These are phyloP conservation scores for Ctena decussata DNA, from an alignment of 2,888 invertebrate species.

Conservation along the genomic window DNA sequence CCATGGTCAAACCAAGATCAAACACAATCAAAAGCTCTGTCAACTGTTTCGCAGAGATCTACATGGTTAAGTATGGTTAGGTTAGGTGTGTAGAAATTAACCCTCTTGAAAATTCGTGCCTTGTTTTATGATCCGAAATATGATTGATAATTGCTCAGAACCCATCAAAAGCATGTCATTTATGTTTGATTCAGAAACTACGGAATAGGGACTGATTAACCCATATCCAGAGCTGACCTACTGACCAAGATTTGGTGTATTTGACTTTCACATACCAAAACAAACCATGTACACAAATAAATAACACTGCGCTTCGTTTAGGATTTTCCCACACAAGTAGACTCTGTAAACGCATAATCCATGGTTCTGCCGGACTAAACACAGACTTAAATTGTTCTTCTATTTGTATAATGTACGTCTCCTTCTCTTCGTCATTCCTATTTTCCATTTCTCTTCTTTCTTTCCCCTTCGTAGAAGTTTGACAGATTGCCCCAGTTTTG, in stretches of 20 bases:
- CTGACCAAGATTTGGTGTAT: neutral
- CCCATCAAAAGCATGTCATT: too few relatives aligned
- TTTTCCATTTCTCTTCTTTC: slow-evolving; percentile 40
- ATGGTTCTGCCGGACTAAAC: slow-evolving; percentile 84
- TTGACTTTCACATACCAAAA: slow-evolving; percentile 84
- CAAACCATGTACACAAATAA: slow-evolving; percentile 83
- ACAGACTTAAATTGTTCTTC: slow-evolving; percentile 73
- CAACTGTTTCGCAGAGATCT: too few relatives aligned
- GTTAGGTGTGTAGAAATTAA: too few relatives aligned
- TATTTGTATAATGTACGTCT: slow-evolving; percentile 46
- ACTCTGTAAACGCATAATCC: slow-evolving; percentile 85
- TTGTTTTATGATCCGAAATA: too few relatives aligned
- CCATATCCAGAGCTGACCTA: neutral
- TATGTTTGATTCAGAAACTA: too few relatives aligned
- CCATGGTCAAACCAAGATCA: too few relatives aligned
- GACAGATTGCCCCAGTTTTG: slow-evolving; percentile 44
- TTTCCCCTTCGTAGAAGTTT: neutral
- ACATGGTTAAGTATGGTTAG: too few relatives aligned
- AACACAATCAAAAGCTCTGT: too few relatives aligned
- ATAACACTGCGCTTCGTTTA: slow-evolving; percentile 81
- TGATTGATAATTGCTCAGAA: too few relatives aligned
- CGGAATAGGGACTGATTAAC: too few relatives aligned
- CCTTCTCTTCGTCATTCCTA: slow-evolving; percentile 31
- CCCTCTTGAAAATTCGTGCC: too few relatives aligned
- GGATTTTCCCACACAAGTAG: slow-evolving; percentile 87